Conservation (phyloP, 2,113 vertebrate genomes). For the Rynchops niger region DNA sequence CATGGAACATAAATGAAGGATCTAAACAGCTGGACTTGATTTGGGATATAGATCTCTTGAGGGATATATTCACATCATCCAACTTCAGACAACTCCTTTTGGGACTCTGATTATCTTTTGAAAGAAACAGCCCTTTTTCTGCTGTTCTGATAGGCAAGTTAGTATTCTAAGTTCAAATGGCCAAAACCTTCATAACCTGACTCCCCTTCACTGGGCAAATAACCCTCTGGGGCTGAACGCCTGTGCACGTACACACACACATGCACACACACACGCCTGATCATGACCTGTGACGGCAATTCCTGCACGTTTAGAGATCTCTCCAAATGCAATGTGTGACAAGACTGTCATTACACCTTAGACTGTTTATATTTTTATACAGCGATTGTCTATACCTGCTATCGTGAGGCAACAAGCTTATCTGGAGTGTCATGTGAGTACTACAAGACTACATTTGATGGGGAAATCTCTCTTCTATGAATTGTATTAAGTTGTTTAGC, state of each 20-base stretch:
- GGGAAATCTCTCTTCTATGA: not conserved
- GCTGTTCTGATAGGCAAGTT: not conserved
- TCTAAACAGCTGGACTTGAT: not conserved
- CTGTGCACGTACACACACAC: rapidly evolving
- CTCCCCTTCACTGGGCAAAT: not conserved
- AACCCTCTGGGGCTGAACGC: not conserved
- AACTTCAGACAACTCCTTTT: not conserved
- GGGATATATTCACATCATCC: not conserved
- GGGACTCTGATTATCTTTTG: not conserved
- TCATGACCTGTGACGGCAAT: not conserved
- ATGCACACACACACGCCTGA: rapidly evolving
- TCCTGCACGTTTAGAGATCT: not conserved
- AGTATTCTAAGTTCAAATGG: not conserved
- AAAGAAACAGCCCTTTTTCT: not conserved
- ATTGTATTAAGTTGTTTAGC: not conserved
- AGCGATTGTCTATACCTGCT: not conserved
- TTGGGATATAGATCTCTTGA: not conserved
- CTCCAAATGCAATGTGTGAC: not conserved
- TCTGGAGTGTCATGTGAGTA: not conserved
- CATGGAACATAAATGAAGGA: not conserved
- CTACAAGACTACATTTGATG: not conserved
- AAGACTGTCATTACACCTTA: not conserved
- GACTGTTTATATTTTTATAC: not conserved
- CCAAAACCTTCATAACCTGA: not conserved
- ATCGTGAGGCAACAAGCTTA: not conserved